Base-by-base conservation (phyloP, 2,113 vertebrate species). In the Brachyhypopomus gauderio region DNA sequence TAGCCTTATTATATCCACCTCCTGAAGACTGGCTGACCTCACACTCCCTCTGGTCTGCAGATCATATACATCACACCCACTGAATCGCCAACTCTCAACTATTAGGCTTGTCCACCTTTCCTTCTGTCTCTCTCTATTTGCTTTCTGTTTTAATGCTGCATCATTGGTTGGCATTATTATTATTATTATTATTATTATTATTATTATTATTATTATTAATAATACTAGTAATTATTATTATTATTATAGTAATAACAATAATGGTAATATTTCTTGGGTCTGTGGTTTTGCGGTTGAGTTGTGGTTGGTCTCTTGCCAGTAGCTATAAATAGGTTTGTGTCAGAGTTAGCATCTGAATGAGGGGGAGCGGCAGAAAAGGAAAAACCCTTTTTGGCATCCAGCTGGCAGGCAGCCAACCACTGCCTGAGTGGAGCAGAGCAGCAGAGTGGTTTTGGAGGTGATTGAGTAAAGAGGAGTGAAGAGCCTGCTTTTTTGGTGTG, bases 301-400 rank as follows among this genome's bases (percentile, higher is more conserved):
- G 90, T 12, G 86, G 90, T 90, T 93, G 92, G 92, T 90, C 67
- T 85, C 89, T 88, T 66, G 92, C 93, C 93, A 93, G 91, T 85
- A 80, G 90, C 92, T 94, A 93, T 93, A 93, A 93, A 94, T 94
- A 94, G 92, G 85, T 64, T 63, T 75, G 81, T 90, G 89, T 91
- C 89, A 89, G 90, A 90, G 73, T 67, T 75, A 90, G 90, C 84
- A 87, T 91, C 87, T 88, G 90, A 92, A 92, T 89, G 90, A 92
- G 89, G 79, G 89, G 88, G 90, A 90, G 88, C 87, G 76, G 85
- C 88, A 90, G 89, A 89, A 85, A 88, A 91, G 89, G 86, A 89
- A 90, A 93, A 91, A 86, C 91, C 92, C 89, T 90, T 89, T 89
- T 89, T 90, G 89, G 88, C 88, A 90, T 94, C 93, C 93, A 93